Evolutionary conservation across 2,888 invertebrate genomes (phyloP).

Genomic region (Tenthredo notha): DNA sequence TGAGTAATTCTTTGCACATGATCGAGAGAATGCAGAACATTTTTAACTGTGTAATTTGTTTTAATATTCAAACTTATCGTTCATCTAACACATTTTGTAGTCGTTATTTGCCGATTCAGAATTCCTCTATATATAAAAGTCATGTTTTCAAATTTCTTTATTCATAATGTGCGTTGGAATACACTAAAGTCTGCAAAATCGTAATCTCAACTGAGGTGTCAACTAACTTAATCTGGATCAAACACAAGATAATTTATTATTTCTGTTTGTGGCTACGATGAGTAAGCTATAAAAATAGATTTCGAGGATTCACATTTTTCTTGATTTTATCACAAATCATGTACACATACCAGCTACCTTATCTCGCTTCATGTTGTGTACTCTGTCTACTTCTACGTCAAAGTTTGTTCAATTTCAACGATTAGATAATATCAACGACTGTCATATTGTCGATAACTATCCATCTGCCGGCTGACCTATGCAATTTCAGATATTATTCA

Average conservation of each 20-base stretch:
- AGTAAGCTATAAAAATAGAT: conserved; percentile 17
- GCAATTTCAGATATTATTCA: not conserved
- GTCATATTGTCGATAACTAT: not conserved
- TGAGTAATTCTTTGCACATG: not conserved
- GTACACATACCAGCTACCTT: conserved; percentile 1
- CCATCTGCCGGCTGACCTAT: not conserved
- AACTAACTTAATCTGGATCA: conserved; percentile 7
- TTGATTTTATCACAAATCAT: not conserved
- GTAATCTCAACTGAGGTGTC: not conserved
- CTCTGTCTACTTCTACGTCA: conserved; percentile 34
- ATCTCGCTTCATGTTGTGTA: conserved; percentile 5
- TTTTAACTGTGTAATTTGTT: not conserved
- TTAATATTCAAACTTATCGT: not conserved
- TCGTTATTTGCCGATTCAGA: not conserved
- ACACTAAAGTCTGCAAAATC: not conserved
- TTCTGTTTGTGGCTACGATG: not conserved
- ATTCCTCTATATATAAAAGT: not conserved
- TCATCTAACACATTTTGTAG: not conserved
- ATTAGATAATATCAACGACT: conserved; percentile 1
- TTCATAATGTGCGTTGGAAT: not conserved
- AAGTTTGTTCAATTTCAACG: conserved; percentile 1
- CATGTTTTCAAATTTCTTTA: not conserved
- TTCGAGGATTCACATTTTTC: not conserved
- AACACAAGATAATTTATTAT: conserved; percentile 21
- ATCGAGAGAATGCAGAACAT: not conserved